These are phyloP conservation scores for Dynastes hyllus DNA, from an alignment of 2,888 invertebrate species.

Conservation along the genomic window DNA sequence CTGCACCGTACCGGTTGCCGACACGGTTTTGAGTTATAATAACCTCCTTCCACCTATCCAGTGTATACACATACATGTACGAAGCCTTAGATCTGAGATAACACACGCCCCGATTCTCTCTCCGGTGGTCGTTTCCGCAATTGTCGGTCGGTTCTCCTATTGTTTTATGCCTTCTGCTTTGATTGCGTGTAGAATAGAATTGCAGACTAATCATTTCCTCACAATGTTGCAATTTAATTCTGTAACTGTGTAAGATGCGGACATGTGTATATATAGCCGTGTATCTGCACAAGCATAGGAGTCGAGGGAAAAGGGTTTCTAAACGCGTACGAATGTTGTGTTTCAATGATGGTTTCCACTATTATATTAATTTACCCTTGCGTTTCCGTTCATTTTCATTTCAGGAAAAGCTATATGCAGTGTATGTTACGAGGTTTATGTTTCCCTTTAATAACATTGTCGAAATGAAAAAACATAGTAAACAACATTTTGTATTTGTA, in stretches of 20 bases:
- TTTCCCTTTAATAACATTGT: neutral
- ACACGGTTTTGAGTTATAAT: constrained; percentile 26
- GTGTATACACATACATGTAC: neutral
- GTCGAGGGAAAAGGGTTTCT: constrained; percentile 1
- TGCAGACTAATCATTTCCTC: constrained; percentile 53
- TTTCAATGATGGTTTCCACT: neutral
- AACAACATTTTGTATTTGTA: too few relatives aligned
- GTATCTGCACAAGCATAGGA: neutral
- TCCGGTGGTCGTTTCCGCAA: constrained; percentile 38
- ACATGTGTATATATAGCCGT: neutral
- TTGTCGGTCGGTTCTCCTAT: constrained; percentile 45
- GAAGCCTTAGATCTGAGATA: constrained; percentile 49
- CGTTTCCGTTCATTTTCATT: neutral
- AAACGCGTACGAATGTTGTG: neutral
- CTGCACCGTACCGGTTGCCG: neutral
- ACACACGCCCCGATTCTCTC: constrained; percentile 42
- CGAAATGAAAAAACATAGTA: neutral
- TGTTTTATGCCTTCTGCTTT: constrained; percentile 51
- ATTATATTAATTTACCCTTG: neutral
- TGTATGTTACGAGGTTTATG: neutral
- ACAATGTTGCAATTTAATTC: constrained; percentile 47
- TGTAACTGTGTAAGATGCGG: constrained; percentile 3
- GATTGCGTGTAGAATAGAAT: constrained; percentile 51
- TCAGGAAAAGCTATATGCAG: neutral
- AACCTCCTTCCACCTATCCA: neutral